Evolutionary conservation across 2,797 vertebrate genomes (phyloP), one percentile per base, ranked within the genome.

Genomic region (Florisuga fusca): DNA sequence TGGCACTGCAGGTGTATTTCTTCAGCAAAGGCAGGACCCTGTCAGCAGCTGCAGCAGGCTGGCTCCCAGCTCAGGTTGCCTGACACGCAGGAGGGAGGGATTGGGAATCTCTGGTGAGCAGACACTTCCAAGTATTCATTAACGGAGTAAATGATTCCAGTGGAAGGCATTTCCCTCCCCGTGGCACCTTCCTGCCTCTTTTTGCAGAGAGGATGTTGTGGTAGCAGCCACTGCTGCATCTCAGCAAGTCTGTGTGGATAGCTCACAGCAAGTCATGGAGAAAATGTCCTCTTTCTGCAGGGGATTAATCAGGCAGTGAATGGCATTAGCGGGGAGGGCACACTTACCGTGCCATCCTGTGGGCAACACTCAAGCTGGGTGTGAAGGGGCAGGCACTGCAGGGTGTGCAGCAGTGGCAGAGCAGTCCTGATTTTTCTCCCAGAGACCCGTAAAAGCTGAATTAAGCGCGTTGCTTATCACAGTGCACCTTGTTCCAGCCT

Each of bases 231-330:
- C 34, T 41, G 27, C 83, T 87, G 68, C 84, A 82, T 71, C 73
- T 90, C 31, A 0, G 71, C 45, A 15, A 78, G 36, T 36, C 53
- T 14, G 55, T 61, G 55, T 41, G n/a, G 80, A 71, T 75, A 68
- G n/a, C 91, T 72, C 1, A 0, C 85, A 84, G 73, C 69, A 67
- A 92, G 76, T 69, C 15, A 1, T 78, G 36, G 76, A 64, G 69
- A 43, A 89, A 94, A 77, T 7, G 8, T 61, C 59, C 45, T 50
- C 48, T 84, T 91, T 81, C 85, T 13, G 2, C 67, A 46, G 75
- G 93, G 83, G 51, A 54, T 89, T 95, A 91, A 78, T 94, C 83
- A 88, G 82, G 38, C 48, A 64, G 90, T 43, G 90, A 90, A 84
- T 89, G 62, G n/a, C 55, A 46, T 85, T 87, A 94, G 69, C 25